phyloP scores from a whole-genome alignment of 2,113 vertebrate genomes.

The Struthidea cinerea region DNA sequence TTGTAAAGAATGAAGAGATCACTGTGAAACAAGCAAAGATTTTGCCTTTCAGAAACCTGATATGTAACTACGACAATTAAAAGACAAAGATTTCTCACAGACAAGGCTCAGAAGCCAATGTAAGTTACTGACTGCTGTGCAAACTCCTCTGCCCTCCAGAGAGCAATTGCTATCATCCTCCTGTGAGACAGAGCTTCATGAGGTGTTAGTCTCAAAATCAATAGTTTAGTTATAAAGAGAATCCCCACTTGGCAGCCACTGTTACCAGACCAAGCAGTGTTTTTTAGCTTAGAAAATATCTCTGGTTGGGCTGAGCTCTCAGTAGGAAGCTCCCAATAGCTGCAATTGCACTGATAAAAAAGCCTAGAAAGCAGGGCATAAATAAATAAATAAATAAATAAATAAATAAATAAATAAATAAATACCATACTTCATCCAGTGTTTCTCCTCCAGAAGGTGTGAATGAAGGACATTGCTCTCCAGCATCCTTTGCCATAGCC shows the following conservation, averaged over 20 bases:
- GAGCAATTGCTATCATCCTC: neutral
- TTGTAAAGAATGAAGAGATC: neutral
- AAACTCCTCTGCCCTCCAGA: neutral
- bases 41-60: neutral
- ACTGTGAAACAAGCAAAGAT: neutral
- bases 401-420: neutral
- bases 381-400: neutral
- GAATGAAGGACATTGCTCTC: conserved; percentile 81
- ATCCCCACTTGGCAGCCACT: neutral
- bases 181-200: neutral
- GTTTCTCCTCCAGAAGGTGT: conserved; percentile 93
- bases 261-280: neutral
- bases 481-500: conserved; percentile 88
- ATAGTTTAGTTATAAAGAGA: neutral
- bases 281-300: neutral
- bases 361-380: neutral
- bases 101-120: neutral
- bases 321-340: neutral
- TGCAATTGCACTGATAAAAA: neutral
- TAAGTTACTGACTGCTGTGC: neutral
- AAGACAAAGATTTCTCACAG: neutral
- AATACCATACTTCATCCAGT: conserved; percentile 81
- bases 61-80: neutral
- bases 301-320: neutral
- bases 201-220: neutral